These are phyloP conservation scores for Micromesistius poutassou DNA, from an alignment of 2,797 vertebrate species.

Conservation along the genomic window DNA sequence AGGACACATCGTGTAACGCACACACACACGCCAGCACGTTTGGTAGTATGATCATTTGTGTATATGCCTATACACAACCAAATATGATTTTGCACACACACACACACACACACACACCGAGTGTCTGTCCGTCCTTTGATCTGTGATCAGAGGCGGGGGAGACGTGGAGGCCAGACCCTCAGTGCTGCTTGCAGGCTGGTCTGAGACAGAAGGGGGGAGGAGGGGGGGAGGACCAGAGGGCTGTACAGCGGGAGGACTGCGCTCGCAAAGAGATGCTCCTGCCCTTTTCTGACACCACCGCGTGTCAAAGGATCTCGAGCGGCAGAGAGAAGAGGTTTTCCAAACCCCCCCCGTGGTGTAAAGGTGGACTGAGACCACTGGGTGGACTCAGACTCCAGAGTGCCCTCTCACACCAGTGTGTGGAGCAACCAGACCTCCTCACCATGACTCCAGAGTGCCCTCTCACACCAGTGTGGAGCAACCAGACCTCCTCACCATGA, in stretches of 20 bases:
- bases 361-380: neutral
- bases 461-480: too few species aligned
- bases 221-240: neutral
- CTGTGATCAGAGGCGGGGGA: conserved; percentile 34
- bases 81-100: too few species aligned
- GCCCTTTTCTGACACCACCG: conserved; percentile 26
- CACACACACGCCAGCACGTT: too few species aligned
- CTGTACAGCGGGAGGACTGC: neutral
- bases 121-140: conserved; percentile 1
- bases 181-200: conserved; percentile 26
- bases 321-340: neutral
- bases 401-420: too few species aligned
- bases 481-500: neutral
- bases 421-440: too few species aligned
- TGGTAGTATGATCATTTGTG: too few species aligned
- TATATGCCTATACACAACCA: too few species aligned
- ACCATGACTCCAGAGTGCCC: too few species aligned
- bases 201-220: conserved; percentile 5
- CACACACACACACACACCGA: neutral
- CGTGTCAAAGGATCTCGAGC: conserved; percentile 6
- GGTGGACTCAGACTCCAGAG: neutral
- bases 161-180: conserved; percentile 40
- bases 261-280: conserved; percentile 9
- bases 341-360: neutral
- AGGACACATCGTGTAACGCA: neutral